These are phyloP conservation scores for Antennarius maculatus DNA, from an alignment of 2,797 vertebrate genomes.

Conservation along the genomic window DNA sequence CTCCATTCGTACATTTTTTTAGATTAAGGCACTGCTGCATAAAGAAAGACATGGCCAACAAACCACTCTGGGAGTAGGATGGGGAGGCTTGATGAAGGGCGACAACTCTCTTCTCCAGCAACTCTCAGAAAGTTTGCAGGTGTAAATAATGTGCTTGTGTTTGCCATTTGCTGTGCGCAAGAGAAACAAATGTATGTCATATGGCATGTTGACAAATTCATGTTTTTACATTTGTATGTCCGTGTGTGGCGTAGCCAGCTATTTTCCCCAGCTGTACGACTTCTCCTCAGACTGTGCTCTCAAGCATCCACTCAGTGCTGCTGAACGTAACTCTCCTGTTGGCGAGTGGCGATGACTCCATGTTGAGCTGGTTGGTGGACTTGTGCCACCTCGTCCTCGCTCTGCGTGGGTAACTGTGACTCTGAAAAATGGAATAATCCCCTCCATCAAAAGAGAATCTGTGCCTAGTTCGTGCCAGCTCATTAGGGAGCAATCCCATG, in stretches of 20 bases:
- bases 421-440: conserved; percentile 94
- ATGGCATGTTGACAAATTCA: conserved; percentile 62
- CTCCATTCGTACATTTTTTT: conserved; percentile 78
- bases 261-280: conserved; percentile 27
- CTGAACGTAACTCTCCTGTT: conserved; percentile 90
- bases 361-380: conserved; percentile 91
- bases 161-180: conserved; percentile 47
- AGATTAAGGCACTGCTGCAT: conserved; percentile 88
- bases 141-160: conserved; percentile 65
- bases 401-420: conserved; percentile 95
- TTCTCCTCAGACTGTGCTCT: conserved; percentile 91
- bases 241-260: conserved; percentile 34
- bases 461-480: conserved; percentile 88
- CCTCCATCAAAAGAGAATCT: conserved; percentile 89
- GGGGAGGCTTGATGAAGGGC: conserved; percentile 72
- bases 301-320: conserved; percentile 98
- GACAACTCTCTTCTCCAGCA: conserved; percentile 67
- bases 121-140: conserved; percentile 67
- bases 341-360: conserved; percentile 82
- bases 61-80: conserved; percentile 71
- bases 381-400: conserved; percentile 92
- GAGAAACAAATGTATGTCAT: conserved; percentile 49
- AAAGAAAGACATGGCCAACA: conserved; percentile 77
- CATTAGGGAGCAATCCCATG: conserved; percentile 79
- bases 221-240: conserved; percentile 65